These are phyloP conservation scores for Lacanobia oleracea DNA, from an alignment of 2,888 invertebrate species.

Conservation along the genomic window DNA sequence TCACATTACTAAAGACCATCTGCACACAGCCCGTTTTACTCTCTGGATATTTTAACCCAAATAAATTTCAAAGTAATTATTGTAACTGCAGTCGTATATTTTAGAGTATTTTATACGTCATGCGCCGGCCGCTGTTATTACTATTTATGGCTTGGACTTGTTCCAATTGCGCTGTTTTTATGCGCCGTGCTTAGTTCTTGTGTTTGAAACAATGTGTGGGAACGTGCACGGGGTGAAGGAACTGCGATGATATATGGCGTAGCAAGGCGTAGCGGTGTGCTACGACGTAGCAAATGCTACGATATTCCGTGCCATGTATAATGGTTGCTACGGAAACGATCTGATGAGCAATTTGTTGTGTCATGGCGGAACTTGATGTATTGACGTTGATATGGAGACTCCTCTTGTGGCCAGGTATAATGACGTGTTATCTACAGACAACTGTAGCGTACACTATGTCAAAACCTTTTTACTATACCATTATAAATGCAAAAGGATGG, in stretches of 20 bases:
- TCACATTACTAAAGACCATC: neutral
- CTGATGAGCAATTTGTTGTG: slow-evolving; percentile 20
- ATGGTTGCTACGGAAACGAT: slow-evolving; percentile 13
- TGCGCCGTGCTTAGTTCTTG: slow-evolving; percentile 2
- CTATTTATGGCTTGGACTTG: slow-evolving; percentile 50
- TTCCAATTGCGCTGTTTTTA: slow-evolving; percentile 43
- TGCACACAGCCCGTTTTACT: neutral
- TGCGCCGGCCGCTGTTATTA: slow-evolving; percentile 49
- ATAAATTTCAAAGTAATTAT: slow-evolving; percentile 31
- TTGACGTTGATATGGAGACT: neutral
- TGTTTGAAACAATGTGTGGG: slow-evolving; percentile 25
- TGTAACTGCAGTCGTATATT: slow-evolving; percentile 40
- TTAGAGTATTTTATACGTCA: slow-evolving; percentile 51
- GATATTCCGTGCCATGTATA: slow-evolving; percentile 12
- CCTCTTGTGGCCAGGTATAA: neutral
- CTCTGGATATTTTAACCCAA: slow-evolving; percentile 8
- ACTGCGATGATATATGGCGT: slow-evolving; percentile 52
- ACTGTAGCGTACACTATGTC: too few species aligned
- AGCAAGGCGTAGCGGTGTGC: slow-evolving; percentile 48
- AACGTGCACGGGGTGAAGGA: slow-evolving; percentile 38
- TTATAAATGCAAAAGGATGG: too few species aligned
- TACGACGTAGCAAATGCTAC: slow-evolving; percentile 50
- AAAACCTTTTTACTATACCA: too few species aligned
- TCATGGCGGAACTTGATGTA: slow-evolving; percentile 4
- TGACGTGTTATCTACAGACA: neutral